phyloP scores from a whole-genome alignment of 2,797 vertebrate species.

The Bufotes viridis region DNA sequence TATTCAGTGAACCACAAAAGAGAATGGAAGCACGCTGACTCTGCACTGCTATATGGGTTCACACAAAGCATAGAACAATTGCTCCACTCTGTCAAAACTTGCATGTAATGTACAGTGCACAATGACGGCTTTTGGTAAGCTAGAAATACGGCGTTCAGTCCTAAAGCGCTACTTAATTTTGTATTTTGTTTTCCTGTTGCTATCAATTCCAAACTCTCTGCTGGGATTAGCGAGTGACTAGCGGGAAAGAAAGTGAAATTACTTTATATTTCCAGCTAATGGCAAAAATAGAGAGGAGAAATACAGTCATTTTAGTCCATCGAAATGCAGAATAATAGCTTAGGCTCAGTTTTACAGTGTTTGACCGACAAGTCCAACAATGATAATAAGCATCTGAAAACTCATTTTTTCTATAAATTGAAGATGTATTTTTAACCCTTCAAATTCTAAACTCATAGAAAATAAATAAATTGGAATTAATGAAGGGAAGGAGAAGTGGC shows the following conservation, averaged over 20 bases:
- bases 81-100: neutral
- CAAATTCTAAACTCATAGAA: neutral
- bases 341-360: neutral
- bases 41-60: neutral
- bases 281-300: slow-evolving; percentile 9
- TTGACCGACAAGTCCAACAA: neutral
- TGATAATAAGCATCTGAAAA: neutral
- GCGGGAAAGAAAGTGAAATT: slow-evolving; percentile 10
- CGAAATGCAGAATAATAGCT: neutral
- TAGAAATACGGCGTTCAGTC: neutral
- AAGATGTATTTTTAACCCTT: slow-evolving; percentile 4
- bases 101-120: neutral
- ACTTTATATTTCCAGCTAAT: slow-evolving; percentile 37
- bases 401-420: neutral
- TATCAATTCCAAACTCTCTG: slow-evolving; percentile 25
- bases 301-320: neutral
- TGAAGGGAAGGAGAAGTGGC: neutral
- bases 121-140: neutral
- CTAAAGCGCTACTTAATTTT: slow-evolving; percentile 26
- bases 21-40: neutral
- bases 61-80: neutral
- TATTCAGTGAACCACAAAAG: neutral
- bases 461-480: neutral
- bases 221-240: slow-evolving; percentile 30
- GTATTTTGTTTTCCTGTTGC: slow-evolving; percentile 40